Evolutionary conservation across 2,797 vertebrate species (phyloP), one percentile per base, ranked within the genome.

Genomic region (Sorex maritimensis): DNA sequence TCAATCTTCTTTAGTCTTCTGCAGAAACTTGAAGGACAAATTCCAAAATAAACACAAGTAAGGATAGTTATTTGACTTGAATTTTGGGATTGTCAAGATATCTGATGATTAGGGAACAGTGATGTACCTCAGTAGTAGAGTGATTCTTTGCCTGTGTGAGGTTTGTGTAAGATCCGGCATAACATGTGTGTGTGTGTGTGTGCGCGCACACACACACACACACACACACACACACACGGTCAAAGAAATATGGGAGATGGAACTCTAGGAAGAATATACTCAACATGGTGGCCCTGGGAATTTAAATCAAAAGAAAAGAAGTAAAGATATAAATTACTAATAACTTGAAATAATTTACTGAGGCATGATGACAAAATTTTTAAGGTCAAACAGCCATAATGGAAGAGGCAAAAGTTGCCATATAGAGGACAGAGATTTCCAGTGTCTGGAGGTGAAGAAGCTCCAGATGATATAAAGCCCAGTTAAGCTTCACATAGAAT

Each of bases 11-110:
- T 85, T 49, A 72, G 55, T 41, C 79, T 80, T 92, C 81, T 67
- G 82, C n/a, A 4, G 28, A 80, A 63, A 91, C 58, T 92, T 95
- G 74, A 96, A 94, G 69, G 72, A 63, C 10, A 87, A 95, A 93
- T 91, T 65, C 30, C 44, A 52, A 77, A 65, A 75, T 86, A 85
- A 89, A 19, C 13, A 52, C 49, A 52, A 8, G 11, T 52, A 52
- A 52, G 11, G 69, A 63, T 65, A 71, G 44, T 10, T 71, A 46
- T 41, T 65, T 93, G 63, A 78, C 78, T n/a, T 91, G 63, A 83
- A 85, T 68, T 89, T 74, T 15, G 85, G 74, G 28, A 68, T 68
- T 86, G 23, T 80, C 91, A 74, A 55, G 34, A 75, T 89, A 93
- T n/a, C 26, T 67, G 80, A 95, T 92, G 55, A 67, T 77, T 61